Evolutionary conservation across 2,797 vertebrate species (phyloP).

Genomic region (Rhodeus uyekii): DNA sequence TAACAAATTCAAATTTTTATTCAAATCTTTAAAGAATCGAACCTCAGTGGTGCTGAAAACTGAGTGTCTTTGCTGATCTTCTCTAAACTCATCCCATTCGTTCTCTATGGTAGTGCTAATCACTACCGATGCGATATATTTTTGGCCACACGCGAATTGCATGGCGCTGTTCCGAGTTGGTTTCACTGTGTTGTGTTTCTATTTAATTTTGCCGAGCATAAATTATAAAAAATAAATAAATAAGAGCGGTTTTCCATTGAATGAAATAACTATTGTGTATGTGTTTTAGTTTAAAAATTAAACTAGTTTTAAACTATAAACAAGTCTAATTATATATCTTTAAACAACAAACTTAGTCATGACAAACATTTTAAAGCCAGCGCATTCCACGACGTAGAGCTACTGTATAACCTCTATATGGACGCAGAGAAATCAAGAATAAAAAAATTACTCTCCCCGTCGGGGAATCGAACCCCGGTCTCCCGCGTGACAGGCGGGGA

Average conservation of each 20-base stretch:
- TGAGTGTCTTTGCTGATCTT: not conserved
- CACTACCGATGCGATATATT: not conserved
- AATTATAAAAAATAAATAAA: no score
- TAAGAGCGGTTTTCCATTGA: not conserved
- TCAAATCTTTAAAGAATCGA: not conserved
- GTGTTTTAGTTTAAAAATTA: not conserved
- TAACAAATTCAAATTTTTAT: not conserved
- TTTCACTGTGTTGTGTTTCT: not conserved
- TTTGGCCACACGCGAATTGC: not conserved
- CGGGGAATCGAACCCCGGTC: slow-evolving; percentile 36
- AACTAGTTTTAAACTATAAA: not conserved
- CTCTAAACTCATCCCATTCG: not conserved
- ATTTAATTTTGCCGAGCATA: not conserved
- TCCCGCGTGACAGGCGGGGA: slow-evolving; percentile 19
- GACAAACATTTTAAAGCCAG: not conserved
- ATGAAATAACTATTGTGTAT: not conserved
- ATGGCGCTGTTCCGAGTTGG: not conserved
- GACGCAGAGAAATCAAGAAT: not conserved
- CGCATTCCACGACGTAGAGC: no score
- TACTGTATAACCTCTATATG: no score
- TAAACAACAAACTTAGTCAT: not conserved
- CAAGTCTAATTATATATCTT: no score
- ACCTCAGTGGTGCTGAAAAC: not conserved
- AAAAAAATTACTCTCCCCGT: not conserved
- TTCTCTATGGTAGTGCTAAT: not conserved